Percentiles rank a stretch among this genome's conserved stretches.
Evolutionary conservation across 1,140 invertebrate genomes (phyloP).

Genomic region (Cardiocondyla obscurior): DNA sequence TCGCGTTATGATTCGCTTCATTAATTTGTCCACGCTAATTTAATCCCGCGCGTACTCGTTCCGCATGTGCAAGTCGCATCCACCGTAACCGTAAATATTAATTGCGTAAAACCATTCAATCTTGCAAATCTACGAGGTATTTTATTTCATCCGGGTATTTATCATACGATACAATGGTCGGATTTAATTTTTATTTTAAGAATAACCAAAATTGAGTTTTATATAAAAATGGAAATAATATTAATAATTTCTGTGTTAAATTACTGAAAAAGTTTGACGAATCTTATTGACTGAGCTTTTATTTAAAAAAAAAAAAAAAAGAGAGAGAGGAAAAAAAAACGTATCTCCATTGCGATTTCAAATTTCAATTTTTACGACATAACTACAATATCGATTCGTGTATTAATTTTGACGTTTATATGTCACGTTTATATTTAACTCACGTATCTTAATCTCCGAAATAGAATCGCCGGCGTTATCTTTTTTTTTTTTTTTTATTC

Average conservation of each 20-base stretch:
- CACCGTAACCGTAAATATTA: background rate
- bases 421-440: background rate
- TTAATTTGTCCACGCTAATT: slow-evolving; percentile 48
- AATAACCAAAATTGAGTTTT: too few species aligned
- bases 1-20: slow-evolving; percentile 37
- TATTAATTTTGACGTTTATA: background rate
- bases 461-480: slow-evolving; percentile 23
- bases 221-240: background rate
- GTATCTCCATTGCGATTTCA: too few species aligned
- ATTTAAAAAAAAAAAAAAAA: background rate
- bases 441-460: background rate
- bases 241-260: background rate
- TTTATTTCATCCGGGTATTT: background rate
- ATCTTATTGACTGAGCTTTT: background rate
- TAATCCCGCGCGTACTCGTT: background rate
- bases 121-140: background rate
- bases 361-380: background rate
- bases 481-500: background rate
- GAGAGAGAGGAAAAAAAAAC: too few species aligned
- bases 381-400: background rate
- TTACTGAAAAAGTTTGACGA: background rate
- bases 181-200: background rate
- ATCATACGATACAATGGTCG: background rate
- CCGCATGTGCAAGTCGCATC: background rate
- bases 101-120: slow-evolving; percentile 18